These are phyloP conservation scores for Poeciliopsis gracilis DNA, from an alignment of 2,797 vertebrate species.

Conservation along the genomic window DNA sequence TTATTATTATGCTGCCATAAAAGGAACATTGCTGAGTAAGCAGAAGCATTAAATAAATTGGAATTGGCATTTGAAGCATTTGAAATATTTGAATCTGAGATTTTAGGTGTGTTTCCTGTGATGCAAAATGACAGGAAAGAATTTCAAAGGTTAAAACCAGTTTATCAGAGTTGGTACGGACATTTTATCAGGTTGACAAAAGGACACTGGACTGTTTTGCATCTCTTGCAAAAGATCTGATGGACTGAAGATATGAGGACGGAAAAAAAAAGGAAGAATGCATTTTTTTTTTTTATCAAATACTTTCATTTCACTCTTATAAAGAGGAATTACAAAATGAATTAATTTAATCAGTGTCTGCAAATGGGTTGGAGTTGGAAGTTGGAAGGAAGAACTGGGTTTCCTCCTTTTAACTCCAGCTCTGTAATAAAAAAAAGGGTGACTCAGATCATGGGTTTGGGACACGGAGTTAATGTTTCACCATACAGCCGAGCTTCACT, in stretches of 20 bases:
- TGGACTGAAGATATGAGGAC: constrained; percentile 3
- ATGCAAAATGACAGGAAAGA: not conserved
- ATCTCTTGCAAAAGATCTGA: not conserved
- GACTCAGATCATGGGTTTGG: constrained; percentile 9
- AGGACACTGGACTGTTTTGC: not conserved
- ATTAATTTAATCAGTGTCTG: not conserved
- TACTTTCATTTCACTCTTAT: not conserved
- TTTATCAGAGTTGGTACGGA: not conserved
- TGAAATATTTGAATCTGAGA: not conserved
- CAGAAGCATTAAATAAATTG: not conserved
- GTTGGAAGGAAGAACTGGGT: not conserved
- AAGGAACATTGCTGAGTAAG: not conserved
- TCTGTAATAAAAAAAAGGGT: not conserved
- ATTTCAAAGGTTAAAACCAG: constrained; percentile 10
- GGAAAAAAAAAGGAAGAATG: not conserved
- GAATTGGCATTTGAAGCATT: not conserved
- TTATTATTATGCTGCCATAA: not conserved
- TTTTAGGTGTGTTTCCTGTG: not conserved
- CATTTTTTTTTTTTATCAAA: not conserved
- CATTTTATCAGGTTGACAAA: constrained; percentile 3
- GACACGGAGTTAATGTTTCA: constrained; percentile 65
- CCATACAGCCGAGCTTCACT: constrained; percentile 30
- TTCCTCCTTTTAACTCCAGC: not conserved
- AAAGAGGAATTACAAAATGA: not conserved
- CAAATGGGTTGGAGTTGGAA: not conserved